Conservation (phyloP, 2,888 invertebrate species). For the Epistrophe grossulariae region DNA sequence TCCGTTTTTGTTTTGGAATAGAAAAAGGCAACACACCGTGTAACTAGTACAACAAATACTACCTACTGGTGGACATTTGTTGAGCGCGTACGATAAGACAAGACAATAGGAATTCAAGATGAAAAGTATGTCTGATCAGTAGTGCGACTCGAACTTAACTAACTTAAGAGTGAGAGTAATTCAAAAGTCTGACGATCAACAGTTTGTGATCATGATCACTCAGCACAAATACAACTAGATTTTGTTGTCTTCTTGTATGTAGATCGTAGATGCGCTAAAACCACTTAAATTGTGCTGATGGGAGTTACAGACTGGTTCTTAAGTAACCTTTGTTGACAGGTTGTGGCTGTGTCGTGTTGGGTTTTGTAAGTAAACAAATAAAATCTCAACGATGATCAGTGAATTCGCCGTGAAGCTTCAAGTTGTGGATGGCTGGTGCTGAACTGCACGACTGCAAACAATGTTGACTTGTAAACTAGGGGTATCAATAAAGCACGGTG, state of each 20-base stretch:
- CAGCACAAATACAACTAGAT: slow-evolving; percentile 42
- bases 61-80: slow-evolving; percentile 1
- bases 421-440: not conserved
- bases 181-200: slow-evolving; percentile 26
- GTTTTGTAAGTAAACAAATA: slow-evolving; percentile 51
- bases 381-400: not conserved
- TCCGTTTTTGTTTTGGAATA: slow-evolving; percentile 30
- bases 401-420: slow-evolving; percentile 52
- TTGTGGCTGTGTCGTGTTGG: slow-evolving; percentile 2
- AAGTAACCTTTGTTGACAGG: slow-evolving; percentile 58
- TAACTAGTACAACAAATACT: slow-evolving; percentile 19
- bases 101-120: not conserved
- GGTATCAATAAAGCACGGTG: not conserved
- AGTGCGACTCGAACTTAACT: slow-evolving; percentile 49
- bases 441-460: not conserved
- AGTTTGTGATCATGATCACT: slow-evolving; percentile 13
- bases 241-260: slow-evolving; percentile 24
- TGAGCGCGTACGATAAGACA: not conserved
- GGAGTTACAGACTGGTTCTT: slow-evolving; percentile 56
- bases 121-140: slow-evolving; percentile 55
- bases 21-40: slow-evolving; percentile 33
- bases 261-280: slow-evolving; percentile 45
- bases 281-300: slow-evolving; percentile 48
- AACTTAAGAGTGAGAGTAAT: slow-evolving; percentile 61
- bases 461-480: not conserved